phyloP scores from a whole-genome alignment of 2,113 vertebrate genomes.

The Odocoileus hemionus region DNA sequence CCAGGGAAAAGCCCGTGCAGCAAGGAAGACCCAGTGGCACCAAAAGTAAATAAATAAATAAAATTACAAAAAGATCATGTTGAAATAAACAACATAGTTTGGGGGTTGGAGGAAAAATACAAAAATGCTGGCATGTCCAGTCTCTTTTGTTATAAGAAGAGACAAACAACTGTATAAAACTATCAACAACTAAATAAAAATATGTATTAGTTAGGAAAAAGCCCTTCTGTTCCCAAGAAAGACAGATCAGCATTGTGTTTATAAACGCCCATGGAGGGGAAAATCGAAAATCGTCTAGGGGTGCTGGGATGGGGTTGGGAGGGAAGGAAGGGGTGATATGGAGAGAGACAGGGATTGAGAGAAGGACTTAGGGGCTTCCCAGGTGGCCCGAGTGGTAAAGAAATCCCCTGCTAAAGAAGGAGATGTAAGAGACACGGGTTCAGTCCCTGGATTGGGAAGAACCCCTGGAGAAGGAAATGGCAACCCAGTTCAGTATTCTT shows the following conservation, averaged over 20 bases:
- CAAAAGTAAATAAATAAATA: background rate
- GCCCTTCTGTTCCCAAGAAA: background rate
- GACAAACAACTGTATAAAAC: slow-evolving; percentile 9
- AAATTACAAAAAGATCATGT: background rate
- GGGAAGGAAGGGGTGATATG: background rate
- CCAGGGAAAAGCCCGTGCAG: background rate
- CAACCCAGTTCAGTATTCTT: background rate
- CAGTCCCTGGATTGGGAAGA: background rate
- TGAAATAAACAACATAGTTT: slow-evolving; percentile 10
- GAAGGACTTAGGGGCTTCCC: background rate
- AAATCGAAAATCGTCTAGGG: background rate
- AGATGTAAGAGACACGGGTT: background rate
- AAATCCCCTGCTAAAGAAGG: background rate
- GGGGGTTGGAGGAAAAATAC: background rate
- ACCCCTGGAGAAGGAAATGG: background rate
- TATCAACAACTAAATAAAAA: slow-evolving; percentile 41
- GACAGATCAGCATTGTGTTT: background rate
- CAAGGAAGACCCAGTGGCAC: background rate
- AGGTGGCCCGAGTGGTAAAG: background rate
- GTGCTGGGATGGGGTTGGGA: background rate
- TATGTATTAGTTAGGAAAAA: background rate
- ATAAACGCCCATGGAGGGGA: background rate
- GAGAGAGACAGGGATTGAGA: background rate
- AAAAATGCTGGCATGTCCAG: background rate
- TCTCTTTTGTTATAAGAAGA: slow-evolving; percentile 12